A percentile compares a stretch with the other conserved stretches of the same genome.
phyloP scores from a whole-genome alignment of 2,888 invertebrate species.

The Eristalinus sepulchralis region DNA sequence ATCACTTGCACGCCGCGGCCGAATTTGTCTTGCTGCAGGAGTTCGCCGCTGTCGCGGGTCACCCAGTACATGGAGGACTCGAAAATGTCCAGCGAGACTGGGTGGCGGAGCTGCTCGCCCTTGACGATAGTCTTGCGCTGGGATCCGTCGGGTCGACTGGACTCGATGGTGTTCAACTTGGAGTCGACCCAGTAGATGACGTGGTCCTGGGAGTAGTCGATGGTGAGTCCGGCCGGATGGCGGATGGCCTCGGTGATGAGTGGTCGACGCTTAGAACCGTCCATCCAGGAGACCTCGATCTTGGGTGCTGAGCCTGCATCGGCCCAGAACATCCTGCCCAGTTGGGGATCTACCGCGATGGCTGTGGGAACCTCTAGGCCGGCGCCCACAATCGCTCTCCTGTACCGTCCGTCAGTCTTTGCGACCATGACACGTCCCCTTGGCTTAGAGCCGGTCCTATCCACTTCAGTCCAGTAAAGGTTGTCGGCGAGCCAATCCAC shows the following conservation, averaged over 20 bases:
- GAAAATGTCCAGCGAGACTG: conserved; percentile 95
- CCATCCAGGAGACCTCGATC: conserved; percentile 98
- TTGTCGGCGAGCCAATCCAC: conserved; percentile 97
- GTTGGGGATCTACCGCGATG: conserved; percentile 92
- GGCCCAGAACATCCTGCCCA: conserved; percentile 95
- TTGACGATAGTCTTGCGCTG: conserved; percentile 87
- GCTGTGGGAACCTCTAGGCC: conserved; percentile 94
- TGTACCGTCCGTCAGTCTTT: conserved; percentile 93
- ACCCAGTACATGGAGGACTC: conserved; percentile 96
- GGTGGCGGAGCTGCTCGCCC: conserved; percentile 89
- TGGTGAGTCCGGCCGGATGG: conserved; percentile 93
- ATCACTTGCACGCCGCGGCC: conserved; percentile 94
- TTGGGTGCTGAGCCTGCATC: conserved; percentile 95
- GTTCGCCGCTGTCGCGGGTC: conserved; percentile 92
- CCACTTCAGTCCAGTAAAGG: conserved; percentile 95
- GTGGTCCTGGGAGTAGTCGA: conserved; percentile 95
- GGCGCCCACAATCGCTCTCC: conserved; percentile 88
- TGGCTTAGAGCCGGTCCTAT: conserved; percentile 87
- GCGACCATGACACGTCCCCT: conserved; percentile 92
- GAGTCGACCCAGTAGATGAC: conserved; percentile 97
- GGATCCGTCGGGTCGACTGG: conserved; percentile 90
- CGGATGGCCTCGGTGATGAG: conserved; percentile 91
- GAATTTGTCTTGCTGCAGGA: conserved; percentile 96
- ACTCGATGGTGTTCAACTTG: conserved; percentile 94
- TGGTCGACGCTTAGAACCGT: conserved; percentile 92